Evolutionary conservation across 2,797 vertebrate species (phyloP).

Genomic region (Sebastiscus albofasciatus): DNA sequence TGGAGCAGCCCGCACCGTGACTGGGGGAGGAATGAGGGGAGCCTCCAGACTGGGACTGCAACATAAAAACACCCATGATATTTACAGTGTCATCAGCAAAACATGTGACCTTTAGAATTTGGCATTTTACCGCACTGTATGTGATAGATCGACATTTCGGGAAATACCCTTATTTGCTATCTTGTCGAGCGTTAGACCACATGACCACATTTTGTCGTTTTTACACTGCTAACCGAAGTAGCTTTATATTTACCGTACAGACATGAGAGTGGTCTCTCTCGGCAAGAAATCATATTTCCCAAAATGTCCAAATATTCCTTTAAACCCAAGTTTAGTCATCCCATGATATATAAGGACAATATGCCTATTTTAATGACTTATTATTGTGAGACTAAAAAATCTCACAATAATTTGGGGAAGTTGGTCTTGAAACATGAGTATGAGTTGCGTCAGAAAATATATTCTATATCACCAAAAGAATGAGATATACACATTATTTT

Average conservation of each 20-base stretch:
- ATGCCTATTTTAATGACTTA: background rate
- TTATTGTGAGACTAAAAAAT: background rate
- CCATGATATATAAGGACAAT: background rate
- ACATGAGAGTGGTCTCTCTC: background rate
- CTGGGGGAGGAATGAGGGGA: constrained; percentile 94
- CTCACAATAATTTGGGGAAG: background rate
- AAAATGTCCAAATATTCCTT: background rate
- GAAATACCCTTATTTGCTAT: background rate
- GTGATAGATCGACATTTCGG: background rate
- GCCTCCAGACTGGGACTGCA: constrained; percentile 88
- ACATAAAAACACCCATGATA: constrained; percentile 20
- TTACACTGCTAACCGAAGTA: background rate
- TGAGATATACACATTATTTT: background rate
- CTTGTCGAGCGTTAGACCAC: background rate
- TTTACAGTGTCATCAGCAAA: background rate
- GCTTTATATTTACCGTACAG: background rate
- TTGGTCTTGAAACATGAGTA: background rate
- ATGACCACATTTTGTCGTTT: too few species aligned
- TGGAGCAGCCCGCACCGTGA: constrained; percentile 88
- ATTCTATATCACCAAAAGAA: background rate
- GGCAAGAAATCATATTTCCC: background rate
- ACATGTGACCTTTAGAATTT: background rate
- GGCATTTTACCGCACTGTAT: background rate
- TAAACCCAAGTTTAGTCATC: background rate
- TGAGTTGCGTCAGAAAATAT: background rate